Conservation (phyloP, 1,140 invertebrate genomes). For the Ganaspis sp. region DNA sequence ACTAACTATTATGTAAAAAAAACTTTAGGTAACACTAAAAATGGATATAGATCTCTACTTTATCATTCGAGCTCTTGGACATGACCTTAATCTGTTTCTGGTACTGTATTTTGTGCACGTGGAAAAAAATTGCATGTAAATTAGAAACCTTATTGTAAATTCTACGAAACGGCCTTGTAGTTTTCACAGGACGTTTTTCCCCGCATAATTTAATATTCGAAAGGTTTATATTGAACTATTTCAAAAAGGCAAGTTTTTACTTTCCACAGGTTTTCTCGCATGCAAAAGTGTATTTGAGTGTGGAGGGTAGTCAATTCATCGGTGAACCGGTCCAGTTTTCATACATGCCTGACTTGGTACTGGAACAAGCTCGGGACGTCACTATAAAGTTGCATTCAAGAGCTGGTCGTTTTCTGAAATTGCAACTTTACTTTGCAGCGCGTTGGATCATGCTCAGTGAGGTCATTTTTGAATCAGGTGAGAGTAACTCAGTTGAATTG, state of each 20-base stretch:
- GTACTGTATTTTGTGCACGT: no score
- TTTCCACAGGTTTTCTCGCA: constrained; percentile 81
- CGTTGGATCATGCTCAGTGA: constrained; percentile 94
- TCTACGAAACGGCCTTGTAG: no score
- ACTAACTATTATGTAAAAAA: no score
- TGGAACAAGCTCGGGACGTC: constrained; percentile 90
- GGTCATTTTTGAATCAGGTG: constrained; percentile 87
- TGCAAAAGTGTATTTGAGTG: constrained; percentile 84
- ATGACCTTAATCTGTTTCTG: no score
- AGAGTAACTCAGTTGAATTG: constrained; percentile 70
- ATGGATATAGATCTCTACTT: no score
- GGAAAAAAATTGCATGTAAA: no score
- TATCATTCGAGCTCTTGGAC: no score
- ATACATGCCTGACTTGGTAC: constrained; percentile 87
- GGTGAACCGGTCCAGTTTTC: constrained; percentile 82
- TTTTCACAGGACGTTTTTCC: no score
- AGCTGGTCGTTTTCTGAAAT: constrained; percentile 85
- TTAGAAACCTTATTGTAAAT: no score
- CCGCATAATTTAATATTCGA: not conserved
- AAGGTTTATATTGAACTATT: constrained; percentile 29
- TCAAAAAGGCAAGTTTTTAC: constrained; percentile 36
- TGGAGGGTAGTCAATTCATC: constrained; percentile 81
- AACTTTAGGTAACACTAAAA: no score
- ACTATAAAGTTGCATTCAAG: constrained; percentile 88
- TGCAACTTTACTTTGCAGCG: constrained; percentile 89